Conservation (phyloP, 2,888 invertebrate genomes). For the Hymenopus coronatus region DNA sequence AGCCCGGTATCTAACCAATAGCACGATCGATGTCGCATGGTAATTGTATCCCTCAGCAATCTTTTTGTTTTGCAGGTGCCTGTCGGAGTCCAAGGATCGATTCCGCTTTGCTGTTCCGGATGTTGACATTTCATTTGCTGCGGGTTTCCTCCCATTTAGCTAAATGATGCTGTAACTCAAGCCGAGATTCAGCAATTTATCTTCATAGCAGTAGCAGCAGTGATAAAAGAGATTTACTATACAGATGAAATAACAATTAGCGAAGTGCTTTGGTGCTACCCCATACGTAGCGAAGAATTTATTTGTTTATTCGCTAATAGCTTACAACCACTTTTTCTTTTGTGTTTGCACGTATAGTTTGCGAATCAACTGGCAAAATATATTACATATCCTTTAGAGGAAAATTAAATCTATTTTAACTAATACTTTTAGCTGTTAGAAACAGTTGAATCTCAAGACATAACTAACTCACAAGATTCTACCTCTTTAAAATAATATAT, state of each 20-base stretch:
- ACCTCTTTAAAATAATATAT: too few species aligned
- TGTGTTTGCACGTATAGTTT: not conserved
- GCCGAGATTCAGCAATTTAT: not conserved
- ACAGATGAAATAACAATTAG: not conserved
- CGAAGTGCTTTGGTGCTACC: not conserved
- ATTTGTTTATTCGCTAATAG: not conserved
- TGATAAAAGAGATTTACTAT: not conserved
- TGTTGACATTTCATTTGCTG: not conserved
- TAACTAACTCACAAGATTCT: not conserved
- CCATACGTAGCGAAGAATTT: not conserved
- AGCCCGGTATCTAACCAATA: not conserved
- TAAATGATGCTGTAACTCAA: not conserved
- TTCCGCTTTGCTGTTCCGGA: not conserved
- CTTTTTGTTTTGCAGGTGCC: not conserved
- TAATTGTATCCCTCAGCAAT: not conserved
- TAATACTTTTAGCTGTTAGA: not conserved
- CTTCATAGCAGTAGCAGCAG: not conserved
- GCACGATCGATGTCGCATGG: not conserved
- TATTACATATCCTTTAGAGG: not conserved
- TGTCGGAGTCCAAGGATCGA: not conserved
- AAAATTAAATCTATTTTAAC: not conserved
- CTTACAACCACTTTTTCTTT: not conserved
- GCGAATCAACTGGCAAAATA: not conserved
- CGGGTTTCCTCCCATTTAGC: not conserved
- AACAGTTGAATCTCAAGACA: not conserved